Base-by-base conservation (phyloP, 2,888 invertebrate genomes). In the Tineola bisselliella region DNA sequence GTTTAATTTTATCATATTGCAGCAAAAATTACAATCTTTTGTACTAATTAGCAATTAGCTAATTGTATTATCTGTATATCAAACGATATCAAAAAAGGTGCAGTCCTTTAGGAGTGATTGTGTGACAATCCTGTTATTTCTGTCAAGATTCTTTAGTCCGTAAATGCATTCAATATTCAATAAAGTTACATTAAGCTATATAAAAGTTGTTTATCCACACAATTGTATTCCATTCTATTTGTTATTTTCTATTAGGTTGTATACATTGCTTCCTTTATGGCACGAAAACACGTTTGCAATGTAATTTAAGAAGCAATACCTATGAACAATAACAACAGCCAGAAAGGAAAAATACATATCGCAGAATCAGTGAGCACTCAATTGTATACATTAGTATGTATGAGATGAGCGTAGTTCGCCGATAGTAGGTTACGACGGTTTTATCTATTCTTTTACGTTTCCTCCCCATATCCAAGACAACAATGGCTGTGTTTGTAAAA, bases 311-410 rank as follows among this genome's bases (percentile, higher is more conserved):
- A 38, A 6, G 38, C 3, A 31, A 31, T 31, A 38, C 11, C 11
- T 38, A 38, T 38, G 38, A 38, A 38, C 38, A 38, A 38, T 38
- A 38, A 38, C 31, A 31, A n/a, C n/a, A n/a, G n/a, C n/a, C n/a
- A 31, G 31, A 38, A 38, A 38, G 38, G 38, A 38, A 38, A 38
- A 38, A 38, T 38, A 38, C 38, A 38, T 38, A 38, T 38, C 38
- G 38, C n/a, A 38, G n/a, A 38, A 38, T 38, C 38, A 38, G 11
- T 38, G 38, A 38, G 10, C 38, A 38, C n/a, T 6, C 38, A 38
- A 38, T 38, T 38, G 38, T 38, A n/a, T 48, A 48, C 48, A 56
- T 56, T 19, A 56, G 56, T 56, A 56, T 56, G 56, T 56, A 56
- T 56, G 19, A 56, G 56, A 56, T 56, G 56, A 30, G n/a, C 56